A percentile compares a stretch with the other conserved stretches of the same genome.
phyloP scores from a whole-genome alignment of 2,888 invertebrate genomes.

The Dryobota labecula region DNA sequence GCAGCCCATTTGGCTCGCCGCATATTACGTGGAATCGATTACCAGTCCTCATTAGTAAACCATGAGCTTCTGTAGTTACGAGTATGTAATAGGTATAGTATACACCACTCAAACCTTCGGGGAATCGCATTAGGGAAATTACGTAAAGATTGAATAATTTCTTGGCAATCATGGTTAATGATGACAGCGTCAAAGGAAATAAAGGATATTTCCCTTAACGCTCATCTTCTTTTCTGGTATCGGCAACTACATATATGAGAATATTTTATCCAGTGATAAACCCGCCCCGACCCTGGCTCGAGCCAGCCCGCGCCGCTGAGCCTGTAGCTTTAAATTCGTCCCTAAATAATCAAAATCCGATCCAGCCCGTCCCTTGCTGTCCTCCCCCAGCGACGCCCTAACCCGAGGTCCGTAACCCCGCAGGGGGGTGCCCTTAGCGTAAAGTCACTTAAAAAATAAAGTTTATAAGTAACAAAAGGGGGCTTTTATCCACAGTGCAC shows the following conservation, averaged over 20 bases:
- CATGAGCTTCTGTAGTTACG: constrained; percentile 36
- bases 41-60: constrained; percentile 38
- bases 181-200: not conserved
- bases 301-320: too few species aligned
- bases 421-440: too few species aligned
- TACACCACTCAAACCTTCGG: constrained; percentile 17
- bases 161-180: not conserved
- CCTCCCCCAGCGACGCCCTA: too few species aligned
- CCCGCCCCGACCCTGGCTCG: too few species aligned
- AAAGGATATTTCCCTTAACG: not conserved
- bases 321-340: too few species aligned
- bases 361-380: too few species aligned
- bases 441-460: too few species aligned
- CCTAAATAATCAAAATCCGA: too few species aligned
- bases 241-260: not conserved
- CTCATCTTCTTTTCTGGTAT: not conserved
- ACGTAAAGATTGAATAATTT: constrained; percentile 14
- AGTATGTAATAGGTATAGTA: not conserved
- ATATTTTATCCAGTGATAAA: not conserved
- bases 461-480: too few species aligned
- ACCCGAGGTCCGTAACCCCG: too few species aligned
- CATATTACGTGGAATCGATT: constrained; percentile 46
- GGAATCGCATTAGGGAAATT: constrained; percentile 23
- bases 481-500: too few species aligned
- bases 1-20: constrained; percentile 9